Percentiles rank a stretch among this genome's conserved stretches.
These are phyloP conservation scores for Lagria hirta DNA, from an alignment of 2,888 invertebrate species.

Conservation along the genomic window DNA sequence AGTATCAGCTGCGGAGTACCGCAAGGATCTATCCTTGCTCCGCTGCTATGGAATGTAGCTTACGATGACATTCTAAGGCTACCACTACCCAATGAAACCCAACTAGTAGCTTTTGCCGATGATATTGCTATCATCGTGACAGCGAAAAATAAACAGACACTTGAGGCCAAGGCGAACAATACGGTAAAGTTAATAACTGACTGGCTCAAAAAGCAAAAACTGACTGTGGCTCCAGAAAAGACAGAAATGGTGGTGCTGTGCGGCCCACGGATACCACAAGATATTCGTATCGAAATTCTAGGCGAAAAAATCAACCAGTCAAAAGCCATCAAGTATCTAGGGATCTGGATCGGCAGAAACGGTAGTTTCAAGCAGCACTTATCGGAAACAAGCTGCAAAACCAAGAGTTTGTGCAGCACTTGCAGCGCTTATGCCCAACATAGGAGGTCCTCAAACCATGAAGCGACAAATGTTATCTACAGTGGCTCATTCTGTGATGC, in stretches of 20 bases:
- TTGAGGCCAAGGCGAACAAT: constrained; percentile 1
- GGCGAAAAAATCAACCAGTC: constrained; percentile 2
- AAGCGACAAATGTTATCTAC: constrained; percentile 1
- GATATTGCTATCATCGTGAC: constrained; percentile 9
- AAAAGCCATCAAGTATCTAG: constrained; percentile 10
- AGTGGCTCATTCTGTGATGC: constrained; percentile 3
- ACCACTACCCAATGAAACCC: neutral
- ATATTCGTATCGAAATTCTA: neutral
- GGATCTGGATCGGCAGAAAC: constrained; percentile 6
- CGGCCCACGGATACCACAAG: neutral
- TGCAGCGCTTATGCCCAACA: constrained; percentile 9
- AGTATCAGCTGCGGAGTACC: constrained; percentile 5
- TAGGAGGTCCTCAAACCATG: constrained; percentile 5
- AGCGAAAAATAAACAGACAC: neutral
- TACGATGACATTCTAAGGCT: constrained; percentile 7
- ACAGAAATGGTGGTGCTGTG: constrained; percentile 8
- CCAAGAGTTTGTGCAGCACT: neutral
- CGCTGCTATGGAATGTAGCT: constrained; percentile 10
- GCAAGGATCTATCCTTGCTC: constrained; percentile 11
- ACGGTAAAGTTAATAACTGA: constrained; percentile 6
- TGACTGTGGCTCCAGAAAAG: constrained; percentile 7
- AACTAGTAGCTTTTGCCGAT: constrained; percentile 9
- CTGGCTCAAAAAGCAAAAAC: constrained; percentile 6
- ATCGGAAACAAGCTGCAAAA: constrained; percentile 5
- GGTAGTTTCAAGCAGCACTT: constrained; percentile 5